These are phyloP conservation scores for Perodicticus potto DNA, from an alignment of 2,797 vertebrate species.

Conservation along the genomic window DNA sequence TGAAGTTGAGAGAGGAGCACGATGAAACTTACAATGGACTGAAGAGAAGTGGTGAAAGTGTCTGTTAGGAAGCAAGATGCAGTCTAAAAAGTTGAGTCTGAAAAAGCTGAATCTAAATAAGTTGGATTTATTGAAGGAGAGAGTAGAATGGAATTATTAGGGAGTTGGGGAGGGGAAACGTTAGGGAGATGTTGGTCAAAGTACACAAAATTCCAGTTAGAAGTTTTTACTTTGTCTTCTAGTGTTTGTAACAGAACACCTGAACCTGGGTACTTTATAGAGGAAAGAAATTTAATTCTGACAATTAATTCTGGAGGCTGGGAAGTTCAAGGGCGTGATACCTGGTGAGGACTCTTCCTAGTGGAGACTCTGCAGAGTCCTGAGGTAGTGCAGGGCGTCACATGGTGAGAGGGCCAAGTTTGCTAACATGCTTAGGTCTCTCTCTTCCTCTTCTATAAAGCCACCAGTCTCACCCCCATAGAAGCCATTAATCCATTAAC, in stretches of 20 bases:
- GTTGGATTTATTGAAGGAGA: background rate
- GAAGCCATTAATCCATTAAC: background rate
- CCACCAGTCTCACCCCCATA: background rate
- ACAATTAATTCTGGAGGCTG: background rate
- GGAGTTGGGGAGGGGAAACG: background rate
- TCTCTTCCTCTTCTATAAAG: background rate
- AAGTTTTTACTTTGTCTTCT: background rate
- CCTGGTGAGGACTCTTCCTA: background rate
- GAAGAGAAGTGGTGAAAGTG: background rate
- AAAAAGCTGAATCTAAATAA: background rate
- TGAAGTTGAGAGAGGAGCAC: too few species aligned
- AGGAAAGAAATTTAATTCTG: background rate
- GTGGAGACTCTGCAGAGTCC: background rate
- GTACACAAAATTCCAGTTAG: background rate
- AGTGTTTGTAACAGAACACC: background rate
- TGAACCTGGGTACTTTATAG: background rate
- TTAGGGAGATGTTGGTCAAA: background rate
- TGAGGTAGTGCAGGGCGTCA: accelerated
- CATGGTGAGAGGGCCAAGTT: accelerated
- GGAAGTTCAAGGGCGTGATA: background rate
- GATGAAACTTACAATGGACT: accelerated
- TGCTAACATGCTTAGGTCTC: background rate
- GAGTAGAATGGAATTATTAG: background rate
- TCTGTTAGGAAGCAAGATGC: background rate
- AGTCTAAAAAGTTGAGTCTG: background rate